Base-by-base conservation (phyloP, 2,888 invertebrate genomes). In the Habroteleia sp. region DNA sequence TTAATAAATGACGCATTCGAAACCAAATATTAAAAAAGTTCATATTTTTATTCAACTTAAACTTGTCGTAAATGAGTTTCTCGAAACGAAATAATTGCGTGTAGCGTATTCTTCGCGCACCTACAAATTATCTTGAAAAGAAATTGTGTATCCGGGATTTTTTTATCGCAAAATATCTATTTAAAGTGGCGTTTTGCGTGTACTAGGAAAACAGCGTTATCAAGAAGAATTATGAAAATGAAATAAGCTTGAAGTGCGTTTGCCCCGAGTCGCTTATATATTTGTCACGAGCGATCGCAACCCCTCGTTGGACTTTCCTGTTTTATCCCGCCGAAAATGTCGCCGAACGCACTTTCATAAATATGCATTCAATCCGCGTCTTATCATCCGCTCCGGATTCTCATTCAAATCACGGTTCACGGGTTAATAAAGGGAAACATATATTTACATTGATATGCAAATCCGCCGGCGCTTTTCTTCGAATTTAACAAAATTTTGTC, bases 321-420 rank as follows among this genome's bases (percentile, higher is more conserved):
- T 39, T 16, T 33, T 42, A 16, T 25, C 14, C 44, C 44, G 44
- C 14, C 27, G 46, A 56, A 66, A 66, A 29, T 23, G 33, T 54
- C 46, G 44, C 27, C 29, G 8, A 33, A 33, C 44, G 44, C 35
- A 20, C 62, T 52, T 62, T 71, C 72, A 72, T 72, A 72, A 72
- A 72, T 72, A 72, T 72, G 63, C 72, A 72, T 63, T 54, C 63
- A 41, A 62, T 56, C 41, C 33, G 48, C 63, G 48, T 65, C 72
- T 63, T 54, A 72, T 72, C 62, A 63, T 44, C 27, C 42, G 63
- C 44, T 27, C 31, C 33, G 27, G 25, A 72, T 56, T 63, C 48
- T 63, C 72, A 63, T 72, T 72, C 54, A 63, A 72, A 63, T 72
- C 63, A 35, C 37, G 63, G 42, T 6, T 27, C 54, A 11, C 46